Evolutionary conservation across 1,140 invertebrate species (phyloP), one percentile per base, ranked within the genome.

Genomic region (Ceratoteleas bidentatus): DNA sequence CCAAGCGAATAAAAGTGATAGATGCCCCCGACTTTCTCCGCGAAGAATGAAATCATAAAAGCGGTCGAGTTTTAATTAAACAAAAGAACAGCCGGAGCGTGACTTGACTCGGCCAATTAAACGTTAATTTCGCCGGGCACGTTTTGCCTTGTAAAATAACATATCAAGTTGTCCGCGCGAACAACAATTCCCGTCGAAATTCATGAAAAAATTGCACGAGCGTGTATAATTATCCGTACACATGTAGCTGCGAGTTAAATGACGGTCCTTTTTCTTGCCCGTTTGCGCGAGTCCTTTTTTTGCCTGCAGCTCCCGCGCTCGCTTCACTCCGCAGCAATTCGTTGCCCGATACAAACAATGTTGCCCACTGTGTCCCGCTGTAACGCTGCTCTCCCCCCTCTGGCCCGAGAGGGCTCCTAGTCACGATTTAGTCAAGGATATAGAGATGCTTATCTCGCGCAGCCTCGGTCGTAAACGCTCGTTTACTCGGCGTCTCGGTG

Each of bases 341-440:
- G 88, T 90, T 87, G 89, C 88, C 76, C 83, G 85, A 88, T 86
- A 81, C 79, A 83, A 90, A 90, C 89, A 89, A 89, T 89, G 88
- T 90, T 88, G 86, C 86, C 84, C 83, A 85, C 85, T 87, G 86
- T 88, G 86, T 85, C 85, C 85, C 80, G 83, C 70, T 83, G 85
- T 84, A 81, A 86, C 85, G 85, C 84, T 85, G 83, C 80, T 79
- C 79, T 72, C 85, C 85, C 84, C 81, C 83, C 86, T 82, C 79
- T 83, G 83, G 83, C 68, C 64, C 84, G 82, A 74, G 84, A 86
- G 86, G 86, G 88, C 86, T 88, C 88, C 89, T 88, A 90, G 90
- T 90, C 90, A 91, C 89, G 90, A 90, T 90, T 90, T 89, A 89
- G 90, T 88, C 88, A 90, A 91, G 89, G 88, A 90, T 90, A 91